A percentile compares a stretch with the other conserved stretches of the same genome.
phyloP scores from a whole-genome alignment of 1,140 invertebrate species.

The Procambarus virginalis region DNA sequence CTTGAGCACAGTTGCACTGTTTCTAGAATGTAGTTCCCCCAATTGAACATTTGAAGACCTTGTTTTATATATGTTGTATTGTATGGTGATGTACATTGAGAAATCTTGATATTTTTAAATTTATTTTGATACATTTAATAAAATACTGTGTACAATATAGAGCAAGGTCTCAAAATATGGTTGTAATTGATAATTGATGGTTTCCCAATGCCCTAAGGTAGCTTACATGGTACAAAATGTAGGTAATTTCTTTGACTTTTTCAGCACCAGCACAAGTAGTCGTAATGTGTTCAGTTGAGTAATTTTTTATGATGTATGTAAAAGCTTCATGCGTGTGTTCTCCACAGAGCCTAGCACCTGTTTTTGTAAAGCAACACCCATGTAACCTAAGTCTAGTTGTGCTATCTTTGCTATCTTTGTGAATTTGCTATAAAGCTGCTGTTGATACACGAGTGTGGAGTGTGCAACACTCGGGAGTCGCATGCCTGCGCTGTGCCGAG shows the following conservation, averaged over 20 bases:
- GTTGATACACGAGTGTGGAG: not conserved
- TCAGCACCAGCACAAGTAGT: not conserved
- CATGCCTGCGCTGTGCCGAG: not conserved
- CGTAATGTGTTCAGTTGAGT: not conserved
- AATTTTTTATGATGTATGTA: not conserved
- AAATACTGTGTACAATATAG: not conserved
- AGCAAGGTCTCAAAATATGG: not conserved
- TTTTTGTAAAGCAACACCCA: not conserved
- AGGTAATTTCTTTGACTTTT: not conserved
- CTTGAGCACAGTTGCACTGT: constrained; percentile 8
- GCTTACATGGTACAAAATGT: not conserved
- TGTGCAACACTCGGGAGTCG: not conserved
- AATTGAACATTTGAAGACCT: not conserved
- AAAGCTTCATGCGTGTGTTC: not conserved
- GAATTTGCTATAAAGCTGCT: not conserved
- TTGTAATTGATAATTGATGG: not conserved
- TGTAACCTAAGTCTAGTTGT: not conserved
- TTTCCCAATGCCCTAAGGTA: not conserved
- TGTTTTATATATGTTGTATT: not conserved
- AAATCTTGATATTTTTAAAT: not conserved
- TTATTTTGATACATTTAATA: not conserved
- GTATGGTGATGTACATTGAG: not conserved
- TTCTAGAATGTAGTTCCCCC: constrained; percentile 19
- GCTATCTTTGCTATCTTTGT: not conserved
- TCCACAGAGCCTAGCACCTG: not conserved